Evolutionary conservation across 2,797 vertebrate species (phyloP), one percentile per base, ranked within the genome.

Genomic region (Ibycter americanus): DNA sequence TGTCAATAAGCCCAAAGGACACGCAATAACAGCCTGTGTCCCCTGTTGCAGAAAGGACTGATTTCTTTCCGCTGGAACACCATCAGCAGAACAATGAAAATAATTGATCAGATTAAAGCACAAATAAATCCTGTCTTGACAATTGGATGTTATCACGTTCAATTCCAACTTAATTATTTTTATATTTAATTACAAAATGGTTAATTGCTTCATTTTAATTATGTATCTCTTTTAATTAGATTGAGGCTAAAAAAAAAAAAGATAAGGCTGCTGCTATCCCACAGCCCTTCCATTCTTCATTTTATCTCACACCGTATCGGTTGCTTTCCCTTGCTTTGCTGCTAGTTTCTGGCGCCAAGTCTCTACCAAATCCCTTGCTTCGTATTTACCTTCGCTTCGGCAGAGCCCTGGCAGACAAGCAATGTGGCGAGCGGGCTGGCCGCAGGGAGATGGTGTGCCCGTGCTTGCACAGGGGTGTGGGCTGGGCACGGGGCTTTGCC

Each of bases 141-240:
- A 98, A 98, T 77, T 96, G 91, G 96, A 97, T 97, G 89, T 86
- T 98, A 97, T 98, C 91, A 0, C 92, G 95, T 95, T 97, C 98
- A 96, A 97, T 98, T 98, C 97, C 94, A 95, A 93, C 92, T 97
- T 97, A 98, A 98, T 98, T 98, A 98, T 98, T 98, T 98, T 97
- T 94, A 89, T 96, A 97, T 98, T 97, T 98, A 98, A 98, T 98
- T 98, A 98, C 94, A 96, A 97, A 97, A 97, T 0, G 10, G 96
- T 97, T 98, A 97, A 98, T 98, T 97, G 90, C 95, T 96, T 97
- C 72, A 91, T 96, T 98, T 96, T 97, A 97, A 97, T 97, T 97
- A 94, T 94, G 88, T 94, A 97, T 97, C 95, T 96, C 88, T 96
- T 97, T 97, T 96, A 98, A 97, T 96, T 95, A 97, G 94, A 95